Percentiles rank a stretch among this genome's conserved stretches.
phyloP scores from a whole-genome alignment of 2,888 invertebrate species.

The Smittia sp. region DNA sequence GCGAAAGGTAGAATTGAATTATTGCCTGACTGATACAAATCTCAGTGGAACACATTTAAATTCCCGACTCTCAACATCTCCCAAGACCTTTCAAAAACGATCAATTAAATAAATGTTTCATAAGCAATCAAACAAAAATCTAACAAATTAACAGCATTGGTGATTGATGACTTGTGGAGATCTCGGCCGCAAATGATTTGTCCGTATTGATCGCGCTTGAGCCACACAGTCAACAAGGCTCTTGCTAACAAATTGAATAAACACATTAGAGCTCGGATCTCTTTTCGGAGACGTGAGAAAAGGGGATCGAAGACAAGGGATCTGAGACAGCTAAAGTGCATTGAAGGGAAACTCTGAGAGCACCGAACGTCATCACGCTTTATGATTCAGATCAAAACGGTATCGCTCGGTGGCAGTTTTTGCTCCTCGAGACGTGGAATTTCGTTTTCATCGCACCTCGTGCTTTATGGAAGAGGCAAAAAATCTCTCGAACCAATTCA shows the following conservation, averaged over 20 bases:
- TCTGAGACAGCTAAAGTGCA: neutral
- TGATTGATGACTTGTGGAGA: conserved; percentile 33
- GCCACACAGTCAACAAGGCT: neutral
- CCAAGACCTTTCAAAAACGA: conserved; percentile 30
- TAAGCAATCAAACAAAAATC: conserved; percentile 36
- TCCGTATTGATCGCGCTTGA: conserved; percentile 33
- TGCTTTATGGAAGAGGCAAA: conserved; percentile 1
- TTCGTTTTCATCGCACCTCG: neutral
- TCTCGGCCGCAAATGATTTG: conserved; percentile 27
- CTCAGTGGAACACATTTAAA: conserved; percentile 31
- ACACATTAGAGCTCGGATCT: neutral
- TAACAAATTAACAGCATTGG: conserved; percentile 38
- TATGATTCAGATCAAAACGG: neutral
- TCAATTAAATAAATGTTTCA: conserved; percentile 40
- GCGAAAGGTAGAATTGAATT: conserved; percentile 9
- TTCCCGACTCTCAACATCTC: neutral
- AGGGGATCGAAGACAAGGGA: neutral
- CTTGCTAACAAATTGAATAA: conserved; percentile 32
- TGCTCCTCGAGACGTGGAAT: neutral
- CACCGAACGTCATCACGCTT: neutral
- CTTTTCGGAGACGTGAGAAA: neutral
- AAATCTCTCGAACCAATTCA: conserved; percentile 8
- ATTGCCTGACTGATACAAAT: conserved; percentile 33
- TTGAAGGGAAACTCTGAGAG: neutral
- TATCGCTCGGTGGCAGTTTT: neutral